phyloP scores from a whole-genome alignment of 2,113 vertebrate genomes.

The Cyanocitta stelleri region DNA sequence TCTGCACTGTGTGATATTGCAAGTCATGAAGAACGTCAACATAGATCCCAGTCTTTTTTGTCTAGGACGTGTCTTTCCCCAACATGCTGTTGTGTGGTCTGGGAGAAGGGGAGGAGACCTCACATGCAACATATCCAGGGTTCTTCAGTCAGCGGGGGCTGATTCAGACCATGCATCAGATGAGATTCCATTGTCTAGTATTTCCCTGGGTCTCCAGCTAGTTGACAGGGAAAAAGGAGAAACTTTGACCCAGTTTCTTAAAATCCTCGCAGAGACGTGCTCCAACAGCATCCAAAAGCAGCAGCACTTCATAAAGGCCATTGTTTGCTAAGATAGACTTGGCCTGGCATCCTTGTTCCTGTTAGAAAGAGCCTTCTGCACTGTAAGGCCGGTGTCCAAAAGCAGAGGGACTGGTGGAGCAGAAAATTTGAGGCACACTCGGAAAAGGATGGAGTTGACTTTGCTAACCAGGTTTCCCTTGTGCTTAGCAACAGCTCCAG shows the following conservation, averaged over 20 bases:
- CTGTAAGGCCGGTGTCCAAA: not conserved
- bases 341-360: not conserved
- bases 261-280: not conserved
- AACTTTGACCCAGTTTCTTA: conserved; percentile 12
- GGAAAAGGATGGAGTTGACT: conserved; percentile 47
- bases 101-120: not conserved
- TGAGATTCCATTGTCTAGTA: not conserved
- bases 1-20: not conserved
- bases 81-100: not conserved
- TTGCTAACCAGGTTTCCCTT: conserved; percentile 67
- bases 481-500: conserved; percentile 60
- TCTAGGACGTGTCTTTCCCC: not conserved
- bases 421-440: conserved; percentile 61
- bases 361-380: conserved; percentile 9
- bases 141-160: not conserved
- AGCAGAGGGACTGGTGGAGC: conserved; percentile 22
- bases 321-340: conserved; percentile 33
- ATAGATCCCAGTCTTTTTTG: not conserved
- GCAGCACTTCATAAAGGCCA: conserved; percentile 40
- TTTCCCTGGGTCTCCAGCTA: not conserved
- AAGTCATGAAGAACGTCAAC: not conserved
- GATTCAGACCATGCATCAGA: not conserved
- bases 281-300: not conserved
- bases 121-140: fast-evolving
- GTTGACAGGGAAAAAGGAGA: not conserved